Percentiles rank a stretch among this genome's conserved stretches.
Conservation (phyloP, 2,888 invertebrate species). For the Heliconius charithonia region DNA sequence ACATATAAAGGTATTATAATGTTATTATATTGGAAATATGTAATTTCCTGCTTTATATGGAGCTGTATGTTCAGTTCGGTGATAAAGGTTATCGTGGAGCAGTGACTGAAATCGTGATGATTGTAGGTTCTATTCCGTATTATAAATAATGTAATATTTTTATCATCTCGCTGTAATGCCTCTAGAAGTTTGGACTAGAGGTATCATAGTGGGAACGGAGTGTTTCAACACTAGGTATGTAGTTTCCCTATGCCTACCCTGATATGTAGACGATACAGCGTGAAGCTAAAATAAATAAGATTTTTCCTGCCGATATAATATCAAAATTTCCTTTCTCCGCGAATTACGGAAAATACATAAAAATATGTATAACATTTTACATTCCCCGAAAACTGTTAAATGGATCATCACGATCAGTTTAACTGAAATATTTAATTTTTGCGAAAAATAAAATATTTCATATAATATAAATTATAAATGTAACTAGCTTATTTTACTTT, state of each 20-base stretch:
- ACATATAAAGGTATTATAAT: too few species aligned
- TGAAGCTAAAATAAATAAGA: too few species aligned
- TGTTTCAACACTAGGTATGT: too few species aligned
- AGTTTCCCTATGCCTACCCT: too few species aligned
- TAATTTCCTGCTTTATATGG: neutral
- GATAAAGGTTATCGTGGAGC: neutral
- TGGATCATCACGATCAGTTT: conserved; percentile 16
- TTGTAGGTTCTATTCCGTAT: too few species aligned
- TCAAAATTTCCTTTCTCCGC: neutral
- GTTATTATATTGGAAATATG: neutral
- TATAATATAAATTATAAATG: neutral
- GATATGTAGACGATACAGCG: too few species aligned
- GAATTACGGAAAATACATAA: neutral
- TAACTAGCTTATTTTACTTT: conserved; percentile 10
- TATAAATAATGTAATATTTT: too few species aligned
- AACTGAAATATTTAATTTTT: neutral
- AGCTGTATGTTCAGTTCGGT: neutral
- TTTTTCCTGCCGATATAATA: neutral
- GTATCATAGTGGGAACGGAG: too few species aligned
- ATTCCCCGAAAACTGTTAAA: neutral
- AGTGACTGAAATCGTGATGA: neutral
- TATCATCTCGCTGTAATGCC: too few species aligned
- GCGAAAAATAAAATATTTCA: conserved; percentile 11
- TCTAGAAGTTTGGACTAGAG: too few species aligned
- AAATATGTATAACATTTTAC: neutral